phyloP scores from a whole-genome alignment of 2,113 vertebrate species.

The Ophthalmolycus amberensis region DNA sequence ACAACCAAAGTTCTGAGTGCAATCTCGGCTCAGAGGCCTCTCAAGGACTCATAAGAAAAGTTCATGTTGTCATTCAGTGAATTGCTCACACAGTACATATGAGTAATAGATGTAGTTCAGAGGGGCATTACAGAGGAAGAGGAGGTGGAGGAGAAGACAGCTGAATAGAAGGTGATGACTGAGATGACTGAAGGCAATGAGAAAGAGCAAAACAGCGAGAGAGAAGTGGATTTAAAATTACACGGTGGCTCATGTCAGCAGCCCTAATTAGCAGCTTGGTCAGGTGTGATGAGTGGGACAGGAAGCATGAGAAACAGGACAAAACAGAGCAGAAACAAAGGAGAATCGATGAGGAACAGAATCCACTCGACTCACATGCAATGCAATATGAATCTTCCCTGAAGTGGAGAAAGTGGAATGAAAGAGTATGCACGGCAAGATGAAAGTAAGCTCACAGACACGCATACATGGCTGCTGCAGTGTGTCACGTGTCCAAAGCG shows the following conservation, averaged over 20 bases:
- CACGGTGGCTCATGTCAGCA: constrained; percentile 73
- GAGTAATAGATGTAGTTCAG: constrained; percentile 52
- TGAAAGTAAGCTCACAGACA: not conserved
- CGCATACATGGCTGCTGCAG: not conserved
- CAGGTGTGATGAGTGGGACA: constrained; percentile 78
- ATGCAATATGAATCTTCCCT: constrained; percentile 21
- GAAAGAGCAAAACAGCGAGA: constrained; percentile 51
- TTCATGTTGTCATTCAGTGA: constrained; percentile 39
- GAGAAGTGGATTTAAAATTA: constrained; percentile 79
- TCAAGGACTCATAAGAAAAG: constrained; percentile 16
- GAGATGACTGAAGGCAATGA: constrained; percentile 73
- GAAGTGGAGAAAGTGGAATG: constrained; percentile 48
- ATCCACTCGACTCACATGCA: constrained; percentile 1
- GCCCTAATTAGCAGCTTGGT: constrained; percentile 79
- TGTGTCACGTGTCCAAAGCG: constrained; percentile 43
- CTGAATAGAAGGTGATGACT: constrained; percentile 78
- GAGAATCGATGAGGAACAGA: not conserved
- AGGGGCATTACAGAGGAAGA: constrained; percentile 60
- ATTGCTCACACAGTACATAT: constrained; percentile 33
- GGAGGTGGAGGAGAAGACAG: constrained; percentile 37
- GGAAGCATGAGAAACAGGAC: constrained; percentile 64
- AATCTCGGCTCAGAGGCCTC: not conserved
- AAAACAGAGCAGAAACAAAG: constrained; percentile 37
- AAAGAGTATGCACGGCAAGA: not conserved
- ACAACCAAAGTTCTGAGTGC: not conserved